Percentiles rank a stretch among this genome's conserved stretches.
Conservation (phyloP, 2,113 vertebrate species). For the Coracopsis vasa region DNA sequence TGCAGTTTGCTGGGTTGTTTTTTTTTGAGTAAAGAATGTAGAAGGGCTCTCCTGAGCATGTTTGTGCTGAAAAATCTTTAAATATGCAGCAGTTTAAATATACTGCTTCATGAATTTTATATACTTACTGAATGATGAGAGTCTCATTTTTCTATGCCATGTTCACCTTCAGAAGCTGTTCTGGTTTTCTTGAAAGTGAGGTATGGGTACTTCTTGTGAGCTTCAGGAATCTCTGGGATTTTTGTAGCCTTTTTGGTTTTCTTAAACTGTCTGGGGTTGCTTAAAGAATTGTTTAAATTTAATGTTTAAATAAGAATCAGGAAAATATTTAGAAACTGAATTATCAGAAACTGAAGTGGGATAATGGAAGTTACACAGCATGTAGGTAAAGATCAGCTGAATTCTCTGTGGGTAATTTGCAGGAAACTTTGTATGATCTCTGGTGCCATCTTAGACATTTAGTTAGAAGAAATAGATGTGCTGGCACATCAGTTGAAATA, state of each 20-base stretch:
- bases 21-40: not conserved
- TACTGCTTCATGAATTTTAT: not conserved
- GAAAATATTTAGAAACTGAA: not conserved
- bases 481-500: not conserved
- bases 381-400: not conserved
- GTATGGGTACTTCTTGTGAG: not conserved
- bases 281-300: not conserved
- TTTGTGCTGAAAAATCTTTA: not conserved
- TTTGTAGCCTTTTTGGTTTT: not conserved
- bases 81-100: not conserved
- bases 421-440: not conserved
- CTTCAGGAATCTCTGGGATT: not conserved
- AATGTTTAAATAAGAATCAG: not conserved
- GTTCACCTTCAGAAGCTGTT: not conserved
- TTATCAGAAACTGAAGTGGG: not conserved
- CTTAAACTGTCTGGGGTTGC: not conserved
- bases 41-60: not conserved
- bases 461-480: not conserved
- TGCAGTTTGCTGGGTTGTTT: not conserved
- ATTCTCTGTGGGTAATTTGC: not conserved
- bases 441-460: not conserved
- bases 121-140: not conserved
- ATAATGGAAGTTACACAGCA: not conserved
- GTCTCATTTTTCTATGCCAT: not conserved
- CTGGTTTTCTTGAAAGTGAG: not conserved